Evolutionary conservation across 2,797 vertebrate species (phyloP), one percentile per base, ranked within the genome.

Genomic region (Aselliscus stoliczkanus): DNA sequence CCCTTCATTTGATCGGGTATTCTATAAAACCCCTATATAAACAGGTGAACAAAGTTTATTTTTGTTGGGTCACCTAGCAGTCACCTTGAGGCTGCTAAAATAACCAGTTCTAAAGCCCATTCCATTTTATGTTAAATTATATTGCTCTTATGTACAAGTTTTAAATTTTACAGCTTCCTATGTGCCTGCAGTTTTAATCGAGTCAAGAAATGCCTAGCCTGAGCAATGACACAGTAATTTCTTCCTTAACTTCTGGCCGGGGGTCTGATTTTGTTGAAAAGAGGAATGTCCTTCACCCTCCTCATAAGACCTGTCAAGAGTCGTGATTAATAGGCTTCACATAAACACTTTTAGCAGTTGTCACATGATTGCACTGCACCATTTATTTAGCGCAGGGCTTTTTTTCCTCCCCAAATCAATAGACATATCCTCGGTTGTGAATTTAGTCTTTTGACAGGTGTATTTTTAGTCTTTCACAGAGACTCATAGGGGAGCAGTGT

Each of bases 391-490:
- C 54, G 65, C 20, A 42, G 25, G 3, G 37, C 34, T 77, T 62
- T 4, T 37, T 85, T 83, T 1, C 31, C 60, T 84, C 52, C n/a
- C 17, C 14, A 54, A 65, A 52, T 91, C 76, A 88, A 0, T 62
- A 84, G 56, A 31, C 12, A 3, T 88, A 9, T 91, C 94, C 72
- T 83, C 50, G 47, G 62, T 52, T 67, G 37, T 70, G 67, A 31
- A 6, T 80, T 86, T 39, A 52, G 77, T 87, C 60, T 95, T 56
- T 79, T 37, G 84, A 42, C 72, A 80, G 80, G 31, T 76, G 76
- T 93, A 82, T 91, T 87, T 81, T 95, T 94, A 85, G 79, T 73
- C 44, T 58, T 77, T 65, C 18, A n/a, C 17, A 14, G 77, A 62
- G 23, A 88, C 37, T 77, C n/a, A 20, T 62, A 50, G 93, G 54